Percentiles rank a stretch among this genome's conserved stretches.
These are phyloP conservation scores for Brenthis ino DNA, from an alignment of 2,888 invertebrate genomes.

Conservation along the genomic window DNA sequence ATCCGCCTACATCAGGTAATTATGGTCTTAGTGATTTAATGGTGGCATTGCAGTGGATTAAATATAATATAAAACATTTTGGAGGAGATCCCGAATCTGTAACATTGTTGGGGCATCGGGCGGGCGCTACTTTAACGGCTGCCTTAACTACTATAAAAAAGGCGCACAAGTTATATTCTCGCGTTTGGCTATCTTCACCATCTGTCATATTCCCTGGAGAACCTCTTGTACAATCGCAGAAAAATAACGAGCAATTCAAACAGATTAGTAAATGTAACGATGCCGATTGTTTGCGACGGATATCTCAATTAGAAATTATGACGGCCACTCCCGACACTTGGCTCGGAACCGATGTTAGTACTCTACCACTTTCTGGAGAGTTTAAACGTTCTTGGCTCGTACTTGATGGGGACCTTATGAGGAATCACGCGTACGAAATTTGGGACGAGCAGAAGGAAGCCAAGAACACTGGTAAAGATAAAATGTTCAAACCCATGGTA, in stretches of 20 bases:
- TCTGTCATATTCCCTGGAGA: constrained; percentile 88
- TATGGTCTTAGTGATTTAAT: constrained; percentile 92
- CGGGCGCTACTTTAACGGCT: constrained; percentile 92
- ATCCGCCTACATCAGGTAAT: constrained; percentile 91
- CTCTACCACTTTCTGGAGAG: constrained; percentile 84
- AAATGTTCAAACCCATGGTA: constrained; percentile 80
- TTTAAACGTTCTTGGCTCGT: constrained; percentile 89
- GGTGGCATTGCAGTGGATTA: constrained; percentile 89
- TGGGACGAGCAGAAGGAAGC: constrained; percentile 80
- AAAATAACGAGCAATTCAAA: constrained; percentile 84
- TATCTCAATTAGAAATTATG: constrained; percentile 82
- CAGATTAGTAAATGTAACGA: constrained; percentile 80
- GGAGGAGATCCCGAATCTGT: constrained; percentile 91
- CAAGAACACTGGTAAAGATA: constrained; percentile 68
- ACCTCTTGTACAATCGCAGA: constrained; percentile 82
- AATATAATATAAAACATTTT: constrained; percentile 91
- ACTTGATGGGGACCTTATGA: constrained; percentile 86
- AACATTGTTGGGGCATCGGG: constrained; percentile 91
- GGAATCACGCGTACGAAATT: constrained; percentile 84
- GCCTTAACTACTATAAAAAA: constrained; percentile 85
- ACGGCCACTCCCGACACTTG: constrained; percentile 88
- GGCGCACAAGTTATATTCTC: constrained; percentile 86
- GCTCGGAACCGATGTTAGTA: constrained; percentile 83
- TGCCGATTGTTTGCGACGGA: constrained; percentile 81
- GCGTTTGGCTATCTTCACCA: constrained; percentile 91